These are phyloP conservation scores for Orthonyx spaldingii DNA, from an alignment of 2,113 vertebrate species.

Conservation along the genomic window DNA sequence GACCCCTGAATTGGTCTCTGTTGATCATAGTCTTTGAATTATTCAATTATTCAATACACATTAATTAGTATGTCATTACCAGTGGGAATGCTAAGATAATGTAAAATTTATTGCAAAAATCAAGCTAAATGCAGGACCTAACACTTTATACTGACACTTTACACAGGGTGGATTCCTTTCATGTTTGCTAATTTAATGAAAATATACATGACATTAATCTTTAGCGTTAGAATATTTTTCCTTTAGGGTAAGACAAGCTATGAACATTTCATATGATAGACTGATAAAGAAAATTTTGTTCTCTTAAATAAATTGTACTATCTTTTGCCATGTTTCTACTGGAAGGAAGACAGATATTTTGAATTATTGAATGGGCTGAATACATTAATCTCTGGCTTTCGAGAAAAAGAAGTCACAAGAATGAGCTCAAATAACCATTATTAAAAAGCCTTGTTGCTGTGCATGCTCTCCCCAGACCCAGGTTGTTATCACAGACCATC, in stretches of 20 bases:
- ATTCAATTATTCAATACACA: background rate
- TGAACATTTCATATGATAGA: background rate
- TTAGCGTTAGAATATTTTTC: background rate
- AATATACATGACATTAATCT: background rate
- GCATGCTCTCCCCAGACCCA: background rate
- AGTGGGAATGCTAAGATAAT: background rate
- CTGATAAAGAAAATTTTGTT: background rate
- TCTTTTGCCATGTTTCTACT: background rate
- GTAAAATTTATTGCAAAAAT: background rate
- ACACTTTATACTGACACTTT: background rate
- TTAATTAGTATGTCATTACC: background rate
- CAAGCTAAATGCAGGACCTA: background rate
- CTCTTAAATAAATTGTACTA: background rate
- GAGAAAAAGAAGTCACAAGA: background rate
- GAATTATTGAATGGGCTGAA: background rate
- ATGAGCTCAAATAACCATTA: background rate
- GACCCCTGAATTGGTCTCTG: background rate
- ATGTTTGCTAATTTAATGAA: background rate
- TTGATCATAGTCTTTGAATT: background rate
- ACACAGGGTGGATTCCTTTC: background rate
- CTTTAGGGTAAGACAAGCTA: background rate
- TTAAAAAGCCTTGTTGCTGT: background rate
- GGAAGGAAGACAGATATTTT: background rate
- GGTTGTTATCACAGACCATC: conserved; percentile 73
- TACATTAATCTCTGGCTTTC: background rate